Percentiles rank a stretch among this genome's conserved stretches.
Conservation (phyloP, 2,113 vertebrate genomes). For the Junco hyemalis region DNA sequence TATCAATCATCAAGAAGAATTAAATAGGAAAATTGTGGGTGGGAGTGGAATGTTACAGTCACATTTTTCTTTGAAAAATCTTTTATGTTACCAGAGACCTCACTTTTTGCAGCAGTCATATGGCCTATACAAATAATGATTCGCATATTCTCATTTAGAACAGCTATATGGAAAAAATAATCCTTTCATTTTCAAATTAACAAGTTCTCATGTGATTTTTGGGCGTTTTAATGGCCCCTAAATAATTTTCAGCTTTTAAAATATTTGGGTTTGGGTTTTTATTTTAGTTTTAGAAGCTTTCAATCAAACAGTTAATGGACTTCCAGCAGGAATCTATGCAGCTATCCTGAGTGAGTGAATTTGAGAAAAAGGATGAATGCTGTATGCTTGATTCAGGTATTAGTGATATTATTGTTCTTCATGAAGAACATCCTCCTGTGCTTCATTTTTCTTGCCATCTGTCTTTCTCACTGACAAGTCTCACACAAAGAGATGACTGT, state of each 20-base stretch:
- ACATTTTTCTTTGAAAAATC: not conserved
- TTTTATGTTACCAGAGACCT: not conserved
- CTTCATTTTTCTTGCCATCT: not conserved
- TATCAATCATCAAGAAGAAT: not conserved
- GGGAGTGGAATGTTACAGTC: accelerated
- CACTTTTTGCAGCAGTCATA: not conserved
- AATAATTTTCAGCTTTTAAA: not conserved
- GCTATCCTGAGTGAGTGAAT: not conserved
- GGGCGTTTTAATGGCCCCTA: not conserved
- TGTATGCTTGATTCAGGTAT: not conserved
- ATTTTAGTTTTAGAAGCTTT: not conserved
- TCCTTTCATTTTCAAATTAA: not conserved
- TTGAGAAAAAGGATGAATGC: not conserved
- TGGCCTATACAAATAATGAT: not conserved
- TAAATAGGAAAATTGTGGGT: not conserved
- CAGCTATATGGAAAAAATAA: not conserved
- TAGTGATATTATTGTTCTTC: not conserved
- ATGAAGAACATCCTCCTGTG: not conserved
- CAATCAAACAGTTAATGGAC: not conserved
- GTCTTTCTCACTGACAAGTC: not conserved
- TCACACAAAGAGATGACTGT: not conserved
- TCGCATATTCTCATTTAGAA: not conserved
- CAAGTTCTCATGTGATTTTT: not conserved
- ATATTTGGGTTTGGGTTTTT: not conserved
- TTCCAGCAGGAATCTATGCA: not conserved